Evolutionary conservation across 2,797 vertebrate genomes (phyloP).

Genomic region (Setipinna tenuifilis): DNA sequence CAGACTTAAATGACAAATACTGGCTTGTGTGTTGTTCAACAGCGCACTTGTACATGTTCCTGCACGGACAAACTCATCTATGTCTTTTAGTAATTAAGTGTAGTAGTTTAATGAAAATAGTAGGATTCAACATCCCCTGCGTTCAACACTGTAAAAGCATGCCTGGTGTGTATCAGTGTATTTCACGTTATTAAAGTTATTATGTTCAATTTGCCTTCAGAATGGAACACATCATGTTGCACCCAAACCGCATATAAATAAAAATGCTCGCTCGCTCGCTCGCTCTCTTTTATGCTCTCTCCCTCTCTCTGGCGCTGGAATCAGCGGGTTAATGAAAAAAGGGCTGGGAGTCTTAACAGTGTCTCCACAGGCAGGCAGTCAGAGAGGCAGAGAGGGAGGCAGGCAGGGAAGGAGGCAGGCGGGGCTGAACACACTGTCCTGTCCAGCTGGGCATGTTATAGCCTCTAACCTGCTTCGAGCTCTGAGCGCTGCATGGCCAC

Average conservation of each 20-base stretch:
- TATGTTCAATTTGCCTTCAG: not conserved
- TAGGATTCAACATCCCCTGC: not conserved
- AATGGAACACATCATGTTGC: not conserved
- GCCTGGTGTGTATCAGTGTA: not conserved
- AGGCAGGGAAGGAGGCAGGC: not conserved
- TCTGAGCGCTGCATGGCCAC: not conserved
- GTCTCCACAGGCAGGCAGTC: not conserved
- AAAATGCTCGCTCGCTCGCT: not conserved
- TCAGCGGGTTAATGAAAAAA: not conserved
- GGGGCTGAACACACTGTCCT: conserved; percentile 4
- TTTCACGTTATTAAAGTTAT: not conserved
- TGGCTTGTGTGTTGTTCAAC: no score
- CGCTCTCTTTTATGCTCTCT: not conserved
- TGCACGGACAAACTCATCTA: no score
- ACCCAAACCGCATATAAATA: not conserved
- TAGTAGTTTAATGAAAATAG: not conserved
- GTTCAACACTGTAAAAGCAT: not conserved
- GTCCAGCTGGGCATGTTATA: not conserved
- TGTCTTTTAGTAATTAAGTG: no score
- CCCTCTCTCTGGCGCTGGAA: not conserved
- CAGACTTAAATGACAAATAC: no score
- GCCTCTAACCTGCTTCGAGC: not conserved
- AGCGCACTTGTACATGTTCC: no score
- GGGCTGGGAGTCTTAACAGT: not conserved
- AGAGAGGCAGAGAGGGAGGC: no score